Conservation (phyloP, 2,113 vertebrate species). For the Pampusana beccarii region DNA sequence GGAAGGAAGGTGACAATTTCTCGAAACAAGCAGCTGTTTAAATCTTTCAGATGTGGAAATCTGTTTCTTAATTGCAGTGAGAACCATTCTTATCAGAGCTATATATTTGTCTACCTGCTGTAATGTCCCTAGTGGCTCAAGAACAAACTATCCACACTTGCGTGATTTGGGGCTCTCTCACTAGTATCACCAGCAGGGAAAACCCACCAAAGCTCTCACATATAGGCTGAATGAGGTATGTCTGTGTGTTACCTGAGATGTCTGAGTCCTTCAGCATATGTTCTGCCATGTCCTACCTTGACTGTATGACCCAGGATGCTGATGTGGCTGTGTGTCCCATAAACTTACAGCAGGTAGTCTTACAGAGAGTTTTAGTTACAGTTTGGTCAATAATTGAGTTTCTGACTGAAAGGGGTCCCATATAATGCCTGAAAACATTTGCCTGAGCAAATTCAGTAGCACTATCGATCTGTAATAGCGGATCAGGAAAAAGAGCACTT, state of each 20-base stretch:
- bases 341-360: neutral
- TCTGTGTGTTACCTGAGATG: neutral
- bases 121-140: neutral
- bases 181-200: neutral
- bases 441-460: neutral
- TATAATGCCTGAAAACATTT: neutral
- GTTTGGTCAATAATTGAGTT: neutral
- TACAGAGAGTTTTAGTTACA: neutral
- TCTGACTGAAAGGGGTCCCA: neutral
- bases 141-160: neutral
- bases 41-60: neutral
- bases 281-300: neutral
- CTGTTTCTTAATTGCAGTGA: neutral
- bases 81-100: neutral
- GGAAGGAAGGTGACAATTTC: neutral
- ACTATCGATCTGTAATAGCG: neutral
- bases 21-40: neutral
- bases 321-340: neutral
- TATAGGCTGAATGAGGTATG: neutral
- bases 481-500: neutral
- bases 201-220: neutral
- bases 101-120: neutral
- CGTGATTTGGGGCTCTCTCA: neutral
- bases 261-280: neutral
- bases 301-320: rapidly evolving